Evolutionary conservation across 2,888 invertebrate genomes (phyloP), one percentile per base, ranked within the genome.

Genomic region (Cataglyphis albicans): DNA sequence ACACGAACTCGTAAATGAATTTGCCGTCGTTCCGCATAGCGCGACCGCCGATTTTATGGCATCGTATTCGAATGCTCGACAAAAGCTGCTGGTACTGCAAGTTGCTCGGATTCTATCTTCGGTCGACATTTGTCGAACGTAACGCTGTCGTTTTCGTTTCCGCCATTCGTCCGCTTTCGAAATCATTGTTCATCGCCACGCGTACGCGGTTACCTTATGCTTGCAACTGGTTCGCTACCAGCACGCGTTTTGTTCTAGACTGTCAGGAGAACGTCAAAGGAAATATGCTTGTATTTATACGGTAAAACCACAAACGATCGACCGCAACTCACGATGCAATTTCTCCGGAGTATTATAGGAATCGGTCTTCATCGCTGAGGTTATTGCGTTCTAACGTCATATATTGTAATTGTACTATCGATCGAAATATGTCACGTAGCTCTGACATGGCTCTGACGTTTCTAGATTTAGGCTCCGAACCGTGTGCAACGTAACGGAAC

Each of bases 31-130:
- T 78, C 21, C 48, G 72, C 41, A 41, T 32, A 48, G 80, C 12
- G 65, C 44, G 74, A 86, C n/a, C 55, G 63, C 82, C 87, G 88
- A 87, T 88, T 89, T 89, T 89, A 89, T 64, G 83, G 81, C 80
- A 83, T 83, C 84, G 83, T 86, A 84, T 84, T 65, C 83, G 86
- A 83, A 86, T 73, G 7, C 73, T 68, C 55, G 78, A 84, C 81
- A 78, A 72, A 70, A 78, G 78, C 72, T 57, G 70, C 72, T 59
- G 70, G 75, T 12, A 65, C 41, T n/a, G 65, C 70, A 44, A 78
- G 78, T 61, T 80, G 35, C 41, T 72, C 72, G 57, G 44, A 72
- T 59, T 80, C 59, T 80, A 59, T 78, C 78, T 84, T 87, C 85
- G 84, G 61, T 52, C 70, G 29, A n/a, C 52, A 52, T 52, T 52